A percentile compares a stretch with the other conserved stretches of the same genome.
These are phyloP conservation scores for Smittia aterrima DNA, from an alignment of 2,888 invertebrate species.

Conservation along the genomic window DNA sequence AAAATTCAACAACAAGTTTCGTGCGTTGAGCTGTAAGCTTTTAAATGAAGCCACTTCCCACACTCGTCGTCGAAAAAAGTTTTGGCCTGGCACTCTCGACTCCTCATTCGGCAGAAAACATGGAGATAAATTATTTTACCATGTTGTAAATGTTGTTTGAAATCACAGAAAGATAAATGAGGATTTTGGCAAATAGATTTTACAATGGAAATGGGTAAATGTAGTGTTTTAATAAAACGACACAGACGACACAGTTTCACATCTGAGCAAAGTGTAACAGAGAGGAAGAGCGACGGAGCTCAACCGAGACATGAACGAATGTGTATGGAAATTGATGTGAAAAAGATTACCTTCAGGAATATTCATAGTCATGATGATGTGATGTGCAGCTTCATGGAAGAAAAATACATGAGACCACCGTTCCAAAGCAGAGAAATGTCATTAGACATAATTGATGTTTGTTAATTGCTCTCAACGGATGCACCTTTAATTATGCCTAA, in stretches of 20 bases:
- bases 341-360: conserved; percentile 30
- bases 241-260: neutral
- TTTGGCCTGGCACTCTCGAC: too few relatives aligned
- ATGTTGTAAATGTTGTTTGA: neutral
- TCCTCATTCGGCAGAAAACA: too few relatives aligned
- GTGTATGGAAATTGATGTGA: conserved; percentile 20
- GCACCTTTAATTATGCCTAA: conserved; percentile 32
- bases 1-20: too few relatives aligned
- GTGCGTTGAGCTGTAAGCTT: too few relatives aligned
- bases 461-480: conserved; percentile 36
- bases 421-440: neutral
- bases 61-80: too few relatives aligned
- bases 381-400: neutral
- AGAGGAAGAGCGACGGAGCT: too few relatives aligned
- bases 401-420: neutral
- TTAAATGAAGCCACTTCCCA: too few relatives aligned
- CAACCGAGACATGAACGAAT: too few relatives aligned
- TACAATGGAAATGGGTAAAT: conserved; percentile 17
- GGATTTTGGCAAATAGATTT: conserved; percentile 30
- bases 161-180: conserved; percentile 15
- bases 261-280: too few relatives aligned
- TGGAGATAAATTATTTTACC: neutral
- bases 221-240: neutral
- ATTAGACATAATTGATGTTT: conserved; percentile 40
- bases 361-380: conserved; percentile 24